Percentiles rank a stretch among this genome's conserved stretches.
Conservation (phyloP, 2,888 invertebrate genomes). For the Eupithecia subumbrata region DNA sequence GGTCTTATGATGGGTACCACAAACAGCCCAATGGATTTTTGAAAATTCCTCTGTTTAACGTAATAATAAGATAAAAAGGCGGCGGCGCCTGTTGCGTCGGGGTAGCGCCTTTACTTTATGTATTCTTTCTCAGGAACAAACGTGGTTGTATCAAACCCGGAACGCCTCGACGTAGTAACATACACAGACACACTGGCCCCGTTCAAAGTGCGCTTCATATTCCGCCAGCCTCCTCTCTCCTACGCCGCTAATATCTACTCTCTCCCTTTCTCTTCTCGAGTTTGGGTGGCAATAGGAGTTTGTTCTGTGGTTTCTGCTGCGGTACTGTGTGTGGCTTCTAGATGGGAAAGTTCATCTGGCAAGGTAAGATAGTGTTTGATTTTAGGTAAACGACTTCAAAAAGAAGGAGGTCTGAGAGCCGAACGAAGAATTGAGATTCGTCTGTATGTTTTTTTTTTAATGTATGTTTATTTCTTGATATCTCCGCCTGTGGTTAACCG, state of each 20-base stretch:
- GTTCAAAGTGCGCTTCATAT: slow-evolving; percentile 81
- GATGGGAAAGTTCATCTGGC: slow-evolving; percentile 57
- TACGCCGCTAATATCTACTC: slow-evolving; percentile 86
- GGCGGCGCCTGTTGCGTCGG: no score
- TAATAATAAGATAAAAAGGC: no score
- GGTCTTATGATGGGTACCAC: no score
- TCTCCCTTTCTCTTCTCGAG: slow-evolving; percentile 84
- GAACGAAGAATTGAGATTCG: no score
- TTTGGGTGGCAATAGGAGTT: slow-evolving; percentile 83
- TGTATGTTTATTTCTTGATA: no score
- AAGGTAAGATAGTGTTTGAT: slow-evolving; percentile 47
- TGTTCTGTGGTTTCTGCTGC: slow-evolving; percentile 66
- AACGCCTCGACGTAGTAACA: slow-evolving; percentile 66
- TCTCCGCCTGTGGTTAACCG: no score
- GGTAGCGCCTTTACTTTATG: neutral
- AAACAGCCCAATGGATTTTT: no score
- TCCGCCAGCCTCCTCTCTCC: slow-evolving; percentile 87
- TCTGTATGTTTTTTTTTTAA: no score
- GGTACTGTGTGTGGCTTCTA: slow-evolving; percentile 68
- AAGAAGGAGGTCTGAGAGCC: no score
- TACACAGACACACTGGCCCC: slow-evolving; percentile 77
- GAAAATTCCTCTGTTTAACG: no score
- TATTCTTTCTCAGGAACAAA: slow-evolving; percentile 60
- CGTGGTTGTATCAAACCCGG: slow-evolving; percentile 51
- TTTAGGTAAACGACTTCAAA: no score